phyloP scores from a whole-genome alignment of 92 coral and sea anemone species.

The Phenganax subtilis region DNA sequence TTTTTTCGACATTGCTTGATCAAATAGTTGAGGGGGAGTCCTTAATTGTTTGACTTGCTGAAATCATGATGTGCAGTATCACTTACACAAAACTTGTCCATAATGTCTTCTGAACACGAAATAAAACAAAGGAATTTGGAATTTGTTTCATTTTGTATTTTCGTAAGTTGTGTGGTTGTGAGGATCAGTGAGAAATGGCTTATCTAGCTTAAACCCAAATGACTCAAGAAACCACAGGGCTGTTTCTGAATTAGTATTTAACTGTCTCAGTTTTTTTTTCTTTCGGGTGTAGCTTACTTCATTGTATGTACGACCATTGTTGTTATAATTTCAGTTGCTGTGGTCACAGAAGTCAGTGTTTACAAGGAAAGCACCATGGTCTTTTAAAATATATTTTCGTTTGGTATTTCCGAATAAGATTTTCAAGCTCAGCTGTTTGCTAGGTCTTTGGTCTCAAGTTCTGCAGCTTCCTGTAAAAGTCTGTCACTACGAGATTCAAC shows the following conservation, averaged over 20 bases:
- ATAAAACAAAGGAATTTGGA: slow-evolving; percentile 12
- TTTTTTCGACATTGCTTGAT: slow-evolving; percentile 52
- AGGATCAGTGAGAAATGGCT: background rate
- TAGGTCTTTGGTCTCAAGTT: background rate
- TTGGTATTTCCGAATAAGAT: background rate
- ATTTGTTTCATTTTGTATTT: background rate
- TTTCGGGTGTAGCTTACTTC: slow-evolving; percentile 36
- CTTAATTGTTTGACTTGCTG: slow-evolving; percentile 29
- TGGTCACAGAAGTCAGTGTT: slow-evolving; percentile 39
- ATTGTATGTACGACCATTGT: slow-evolving; percentile 27
- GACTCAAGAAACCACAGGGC: slow-evolving; percentile 46
- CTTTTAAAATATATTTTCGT: background rate
- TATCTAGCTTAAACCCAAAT: slow-evolving; percentile 36
- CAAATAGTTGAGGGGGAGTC: slow-evolving; percentile 40
- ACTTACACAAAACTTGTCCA: slow-evolving; percentile 38
- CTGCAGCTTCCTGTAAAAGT: background rate
- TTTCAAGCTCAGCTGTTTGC: background rate
- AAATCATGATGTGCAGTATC: slow-evolving; percentile 55
- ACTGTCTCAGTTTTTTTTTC: slow-evolving; percentile 31
- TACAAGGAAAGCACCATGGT: background rate
- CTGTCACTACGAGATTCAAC: background rate
- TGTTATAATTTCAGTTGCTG: slow-evolving; percentile 21
- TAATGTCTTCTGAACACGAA: slow-evolving; percentile 29
- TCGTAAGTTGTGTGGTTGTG: background rate
- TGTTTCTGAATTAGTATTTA: slow-evolving; percentile 40